Conservation (phyloP, 2,113 vertebrate genomes). For the Pholis gunnellus region DNA sequence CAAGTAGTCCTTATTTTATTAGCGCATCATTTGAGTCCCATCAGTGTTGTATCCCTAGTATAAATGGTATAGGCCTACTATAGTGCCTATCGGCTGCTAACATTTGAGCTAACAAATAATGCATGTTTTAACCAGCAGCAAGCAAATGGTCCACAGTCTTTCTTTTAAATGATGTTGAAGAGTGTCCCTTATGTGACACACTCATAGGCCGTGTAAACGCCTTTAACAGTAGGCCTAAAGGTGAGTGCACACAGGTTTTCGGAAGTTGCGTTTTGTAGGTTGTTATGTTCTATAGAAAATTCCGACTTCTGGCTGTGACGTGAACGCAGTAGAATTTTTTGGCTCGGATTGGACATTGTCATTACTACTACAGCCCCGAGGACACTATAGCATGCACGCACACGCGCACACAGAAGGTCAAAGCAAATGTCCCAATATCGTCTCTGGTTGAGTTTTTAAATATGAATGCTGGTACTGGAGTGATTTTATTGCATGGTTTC, state of each 20-base stretch:
- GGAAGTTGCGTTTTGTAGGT: background rate
- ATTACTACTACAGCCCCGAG: slow-evolving; percentile 22
- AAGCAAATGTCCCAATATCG: slow-evolving; percentile 84
- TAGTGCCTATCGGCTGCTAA: no score
- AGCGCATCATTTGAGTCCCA: background rate
- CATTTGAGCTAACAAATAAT: background rate
- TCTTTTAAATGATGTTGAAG: background rate
- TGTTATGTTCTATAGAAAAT: background rate
- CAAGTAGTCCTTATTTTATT: background rate
- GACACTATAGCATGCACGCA: slow-evolving; percentile 18
- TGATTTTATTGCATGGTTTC: slow-evolving; percentile 87
- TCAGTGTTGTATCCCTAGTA: background rate
- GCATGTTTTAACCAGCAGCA: background rate
- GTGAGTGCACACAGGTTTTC: background rate
- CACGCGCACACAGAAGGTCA: slow-evolving; percentile 73
- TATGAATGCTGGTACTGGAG: slow-evolving; percentile 89
- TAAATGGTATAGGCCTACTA: background rate
- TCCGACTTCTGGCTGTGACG: background rate
- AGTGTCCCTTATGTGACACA: no score
- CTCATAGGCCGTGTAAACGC: background rate
- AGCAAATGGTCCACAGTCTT: no score
- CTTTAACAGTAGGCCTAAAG: background rate
- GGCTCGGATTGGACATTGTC: background rate
- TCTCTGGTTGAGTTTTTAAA: slow-evolving; percentile 80
- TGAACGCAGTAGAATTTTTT: background rate